phyloP scores from a whole-genome alignment of 2,113 vertebrate species.

The Oreochromis tanganicae region DNA sequence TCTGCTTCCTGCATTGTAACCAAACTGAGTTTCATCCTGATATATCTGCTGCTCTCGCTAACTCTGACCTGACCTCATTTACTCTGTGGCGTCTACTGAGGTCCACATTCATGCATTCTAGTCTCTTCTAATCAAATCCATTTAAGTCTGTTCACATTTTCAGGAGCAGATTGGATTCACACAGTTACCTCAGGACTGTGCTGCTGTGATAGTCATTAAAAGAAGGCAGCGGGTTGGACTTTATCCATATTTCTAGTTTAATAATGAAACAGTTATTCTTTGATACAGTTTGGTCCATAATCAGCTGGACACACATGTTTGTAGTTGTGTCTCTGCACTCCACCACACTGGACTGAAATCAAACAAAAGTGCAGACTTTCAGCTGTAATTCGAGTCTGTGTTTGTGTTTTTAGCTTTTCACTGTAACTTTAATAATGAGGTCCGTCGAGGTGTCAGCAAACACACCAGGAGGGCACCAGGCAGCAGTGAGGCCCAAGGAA shows the following conservation, averaged over 20 bases:
- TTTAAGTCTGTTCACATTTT: not conserved
- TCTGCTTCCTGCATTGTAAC: not conserved
- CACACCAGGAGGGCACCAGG: not conserved
- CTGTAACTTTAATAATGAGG: not conserved
- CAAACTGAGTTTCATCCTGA: not conserved
- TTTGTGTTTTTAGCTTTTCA: not conserved
- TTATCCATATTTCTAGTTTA: not conserved
- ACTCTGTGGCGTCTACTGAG: not conserved
- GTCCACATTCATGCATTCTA: rapidly evolving
- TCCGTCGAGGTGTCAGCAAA: not conserved
- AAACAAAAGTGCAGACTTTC: not conserved
- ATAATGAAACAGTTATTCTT: not conserved
- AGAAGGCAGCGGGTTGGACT: not conserved
- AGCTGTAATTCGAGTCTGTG: not conserved
- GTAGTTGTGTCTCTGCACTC: not conserved
- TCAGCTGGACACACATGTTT: not conserved
- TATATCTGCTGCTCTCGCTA: not conserved
- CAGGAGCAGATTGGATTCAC: not conserved
- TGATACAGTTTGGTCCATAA: not conserved
- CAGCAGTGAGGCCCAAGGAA: not conserved
- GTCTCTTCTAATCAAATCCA: not conserved
- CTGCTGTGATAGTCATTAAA: rapidly evolving
- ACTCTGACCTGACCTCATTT: not conserved
- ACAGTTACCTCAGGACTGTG: not conserved
- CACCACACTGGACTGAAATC: not conserved